These are phyloP conservation scores for Brachyhypopomus occidentalis DNA, from an alignment of 2,113 vertebrate genomes.

Conservation along the genomic window DNA sequence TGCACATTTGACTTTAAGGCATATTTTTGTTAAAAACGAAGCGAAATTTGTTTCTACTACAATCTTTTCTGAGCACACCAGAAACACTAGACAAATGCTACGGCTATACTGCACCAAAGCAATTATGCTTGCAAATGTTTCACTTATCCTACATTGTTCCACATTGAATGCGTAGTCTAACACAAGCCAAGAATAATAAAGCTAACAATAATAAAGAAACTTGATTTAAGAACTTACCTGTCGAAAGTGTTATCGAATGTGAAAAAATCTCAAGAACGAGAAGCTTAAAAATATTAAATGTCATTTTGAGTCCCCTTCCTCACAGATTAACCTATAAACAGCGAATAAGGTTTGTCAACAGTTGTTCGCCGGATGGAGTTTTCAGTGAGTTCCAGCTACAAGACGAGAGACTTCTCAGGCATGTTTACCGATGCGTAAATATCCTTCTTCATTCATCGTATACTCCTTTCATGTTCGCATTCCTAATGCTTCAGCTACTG, in stretches of 20 bases:
- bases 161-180: no score
- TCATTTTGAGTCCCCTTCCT: neutral
- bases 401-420: neutral
- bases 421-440: neutral
- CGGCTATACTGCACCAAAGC: no score
- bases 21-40: no score
- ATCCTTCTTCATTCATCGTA: neutral
- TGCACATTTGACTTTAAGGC: no score
- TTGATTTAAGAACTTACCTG: conserved; percentile 24
- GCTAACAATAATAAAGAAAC: no score
- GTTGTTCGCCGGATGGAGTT: neutral
- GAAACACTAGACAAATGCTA: no score
- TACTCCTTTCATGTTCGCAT: neutral
- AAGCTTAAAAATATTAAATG: neutral
- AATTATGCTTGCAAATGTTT: no score
- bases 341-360: neutral
- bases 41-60: no score
- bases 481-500: no score
- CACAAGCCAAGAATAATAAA: no score
- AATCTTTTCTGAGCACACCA: no score
- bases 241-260: neutral
- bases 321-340: neutral
- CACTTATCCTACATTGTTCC: no score
- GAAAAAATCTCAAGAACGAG: conserved; percentile 7
- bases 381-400: neutral